These are phyloP conservation scores for Aurelia aurita DNA, from an alignment of 30 jellyfish, hydroid and myxozoan genomes.

Conservation along the genomic window DNA sequence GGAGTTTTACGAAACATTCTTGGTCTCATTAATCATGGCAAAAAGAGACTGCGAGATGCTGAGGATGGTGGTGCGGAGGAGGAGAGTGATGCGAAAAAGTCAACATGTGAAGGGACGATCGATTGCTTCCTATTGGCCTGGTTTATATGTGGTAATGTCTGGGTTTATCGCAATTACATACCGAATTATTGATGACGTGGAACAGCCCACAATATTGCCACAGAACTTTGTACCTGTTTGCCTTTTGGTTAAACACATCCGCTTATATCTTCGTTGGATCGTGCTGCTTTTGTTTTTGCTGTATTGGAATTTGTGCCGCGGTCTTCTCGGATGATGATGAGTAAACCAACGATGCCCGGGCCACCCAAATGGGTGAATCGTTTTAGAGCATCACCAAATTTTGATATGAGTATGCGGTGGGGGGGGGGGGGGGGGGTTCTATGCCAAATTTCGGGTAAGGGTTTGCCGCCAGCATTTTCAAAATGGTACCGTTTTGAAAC, in stretches of 20 bases:
- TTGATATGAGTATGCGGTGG: no score
- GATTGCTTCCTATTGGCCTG: conserved; percentile 73
- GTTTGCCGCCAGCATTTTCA: no score
- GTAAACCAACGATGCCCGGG: no score
- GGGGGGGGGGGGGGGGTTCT: no score
- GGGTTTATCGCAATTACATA: conserved; percentile 59
- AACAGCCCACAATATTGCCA: conserved; percentile 48
- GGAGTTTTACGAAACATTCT: conserved; percentile 53
- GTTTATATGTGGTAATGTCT: conserved; percentile 84
- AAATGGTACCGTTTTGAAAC: no score
- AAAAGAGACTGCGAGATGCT: neutral
- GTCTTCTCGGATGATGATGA: conserved; percentile 4
- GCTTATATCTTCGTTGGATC: conserved; percentile 45
- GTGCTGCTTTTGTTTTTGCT: conserved; percentile 57
- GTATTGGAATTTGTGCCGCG: conserved; percentile 44
- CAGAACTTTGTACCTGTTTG: conserved; percentile 49
- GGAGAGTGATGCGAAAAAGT: conserved; percentile 14
- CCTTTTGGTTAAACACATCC: conserved; percentile 72
- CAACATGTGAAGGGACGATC: conserved; percentile 25
- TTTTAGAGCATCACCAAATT: no score
- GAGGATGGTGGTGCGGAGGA: conserved; percentile 12
- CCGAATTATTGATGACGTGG: conserved; percentile 30
- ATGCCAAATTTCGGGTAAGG: no score
- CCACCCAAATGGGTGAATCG: no score
- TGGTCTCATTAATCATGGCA: conserved; percentile 9